Evolutionary conservation across 2,888 invertebrate genomes (phyloP).

Genomic region (Diarsia mendica): DNA sequence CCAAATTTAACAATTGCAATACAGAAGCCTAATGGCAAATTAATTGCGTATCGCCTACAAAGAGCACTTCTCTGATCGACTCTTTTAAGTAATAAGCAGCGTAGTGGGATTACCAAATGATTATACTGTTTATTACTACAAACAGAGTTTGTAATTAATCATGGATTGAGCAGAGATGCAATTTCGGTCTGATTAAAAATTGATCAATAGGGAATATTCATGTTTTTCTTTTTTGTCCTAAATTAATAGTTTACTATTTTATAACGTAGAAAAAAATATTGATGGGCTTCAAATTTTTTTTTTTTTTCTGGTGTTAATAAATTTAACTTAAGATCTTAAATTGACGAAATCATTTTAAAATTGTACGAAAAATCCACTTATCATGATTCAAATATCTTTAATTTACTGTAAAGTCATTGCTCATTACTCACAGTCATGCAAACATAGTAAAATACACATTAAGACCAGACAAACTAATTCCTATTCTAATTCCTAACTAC

Average conservation of each 20-base stretch:
- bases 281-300: too few species aligned
- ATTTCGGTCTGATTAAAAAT: conserved; percentile 15
- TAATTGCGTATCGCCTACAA: conserved; percentile 38
- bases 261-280: too few species aligned
- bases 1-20: conserved; percentile 43
- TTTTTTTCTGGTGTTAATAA: too few species aligned
- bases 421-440: conserved; percentile 11
- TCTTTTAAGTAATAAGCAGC: conserved; percentile 20
- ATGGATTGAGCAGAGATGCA: conserved; percentile 17
- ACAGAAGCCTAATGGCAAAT: conserved; percentile 34
- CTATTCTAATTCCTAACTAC: conserved; percentile 44
- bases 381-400: not conserved
- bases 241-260: too few species aligned
- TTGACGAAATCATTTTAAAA: too few species aligned
- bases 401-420: not conserved
- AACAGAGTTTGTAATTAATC: conserved; percentile 30
- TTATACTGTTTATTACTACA: not conserved
- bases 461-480: conserved; percentile 34
- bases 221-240: too few species aligned
- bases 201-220: too few species aligned
- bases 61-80: conserved; percentile 6
- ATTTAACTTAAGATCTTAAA: too few species aligned
- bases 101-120: conserved; percentile 27
- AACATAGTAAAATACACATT: conserved; percentile 36
- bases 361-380: too few species aligned